Evolutionary conservation across 2,888 invertebrate genomes (phyloP), one percentile per base, ranked within the genome.

Genomic region (Drosophila monieri): DNA sequence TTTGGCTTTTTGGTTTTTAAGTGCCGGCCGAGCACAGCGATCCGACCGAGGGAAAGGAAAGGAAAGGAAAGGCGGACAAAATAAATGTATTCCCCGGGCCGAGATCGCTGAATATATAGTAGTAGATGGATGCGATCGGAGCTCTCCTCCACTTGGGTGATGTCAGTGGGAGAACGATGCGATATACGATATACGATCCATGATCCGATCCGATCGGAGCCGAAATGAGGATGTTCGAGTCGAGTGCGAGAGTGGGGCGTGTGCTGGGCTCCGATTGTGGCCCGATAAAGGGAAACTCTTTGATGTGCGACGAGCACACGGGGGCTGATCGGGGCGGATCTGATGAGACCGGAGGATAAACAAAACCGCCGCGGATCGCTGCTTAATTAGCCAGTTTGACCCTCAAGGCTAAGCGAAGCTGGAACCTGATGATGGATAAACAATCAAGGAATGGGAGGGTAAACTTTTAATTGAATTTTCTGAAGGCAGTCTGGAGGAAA

Each of bases 1-100:
- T 77, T 76, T 66, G 55, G 69, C 41, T 59, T 62, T 68, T 21
- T 32, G 55, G 35, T 39, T 62, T 77, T 77, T 65, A 57, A 75
- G 65, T 83, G 76, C 62, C 57, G 43, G 30, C 62, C 57, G 43
- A 30, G n/a, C 35, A n/a, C 35, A 6, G n/a, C 49, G 61, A 55
- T 3, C 15, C 15, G 39, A 6, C 3, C 32, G 49, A 37, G 27
- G 58, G 37, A 51, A 47, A 30, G 46, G 43, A 54, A 56, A 49
- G 58, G 37, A 51, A 47, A 30, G 46, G 43, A 54, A 56, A 49
- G 14, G 15, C 35, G 15, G 27, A 23, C 21, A 21, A 65, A 52
- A 59, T 71, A 69, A 66, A 66, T 67, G 61, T 72, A 71, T 70
- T 61, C 71, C 68, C 68, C 61, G 44, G 23, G 18, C 12, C 14